Percentiles rank a stretch among this genome's conserved stretches.
These are phyloP conservation scores for Trematocara unimaculatum DNA, from an alignment of 2,113 vertebrate species.

Conservation along the genomic window DNA sequence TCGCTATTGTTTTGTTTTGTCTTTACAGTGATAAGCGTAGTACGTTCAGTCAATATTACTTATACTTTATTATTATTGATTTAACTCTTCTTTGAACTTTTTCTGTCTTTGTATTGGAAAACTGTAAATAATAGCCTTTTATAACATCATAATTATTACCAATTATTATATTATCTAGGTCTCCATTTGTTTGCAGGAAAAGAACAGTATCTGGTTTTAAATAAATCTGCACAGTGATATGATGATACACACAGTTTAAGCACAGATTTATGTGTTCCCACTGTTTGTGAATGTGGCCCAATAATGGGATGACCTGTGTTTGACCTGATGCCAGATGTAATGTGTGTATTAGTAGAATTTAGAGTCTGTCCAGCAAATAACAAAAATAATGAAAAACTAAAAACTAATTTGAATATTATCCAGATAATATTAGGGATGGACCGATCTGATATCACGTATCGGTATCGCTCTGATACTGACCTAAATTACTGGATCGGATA, in stretches of 20 bases:
- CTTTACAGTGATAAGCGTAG: not conserved
- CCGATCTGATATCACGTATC: not conserved
- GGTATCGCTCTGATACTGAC: not conserved
- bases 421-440: not conserved
- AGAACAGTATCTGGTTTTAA: not conserved
- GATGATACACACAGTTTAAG: not conserved
- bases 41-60: not conserved
- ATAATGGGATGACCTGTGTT: not conserved
- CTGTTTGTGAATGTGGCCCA: not conserved
- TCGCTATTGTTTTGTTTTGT: not conserved
- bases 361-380: not conserved
- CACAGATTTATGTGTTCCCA: not conserved
- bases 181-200: not conserved
- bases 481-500: not conserved
- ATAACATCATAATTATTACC: not conserved
- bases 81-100: not conserved
- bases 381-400: not conserved
- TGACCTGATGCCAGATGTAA: not conserved
- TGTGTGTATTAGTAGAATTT: not conserved
- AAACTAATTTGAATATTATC: not conserved
- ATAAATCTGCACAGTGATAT: not conserved
- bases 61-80: not conserved
- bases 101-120: not conserved
- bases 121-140: not conserved
- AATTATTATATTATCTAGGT: not conserved